phyloP scores from a whole-genome alignment of 2,797 vertebrate species.

The Octomys mimax region DNA sequence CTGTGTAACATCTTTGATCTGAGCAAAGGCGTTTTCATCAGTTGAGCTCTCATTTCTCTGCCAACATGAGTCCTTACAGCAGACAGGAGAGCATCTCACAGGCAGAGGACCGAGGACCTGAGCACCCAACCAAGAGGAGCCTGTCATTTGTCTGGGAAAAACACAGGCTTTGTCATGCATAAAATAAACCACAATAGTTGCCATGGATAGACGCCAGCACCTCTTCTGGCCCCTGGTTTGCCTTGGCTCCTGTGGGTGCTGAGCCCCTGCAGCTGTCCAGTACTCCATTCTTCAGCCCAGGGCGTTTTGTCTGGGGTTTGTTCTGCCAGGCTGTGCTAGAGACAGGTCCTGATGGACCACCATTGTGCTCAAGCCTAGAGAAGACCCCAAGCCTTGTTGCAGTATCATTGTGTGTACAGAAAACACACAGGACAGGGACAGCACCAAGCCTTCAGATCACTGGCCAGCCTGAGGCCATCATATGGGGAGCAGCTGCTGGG shows the following conservation, averaged over 20 bases:
- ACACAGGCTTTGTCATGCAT: not conserved
- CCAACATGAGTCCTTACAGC: not conserved
- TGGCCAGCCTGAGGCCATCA: too few species aligned
- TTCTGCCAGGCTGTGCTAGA: not conserved
- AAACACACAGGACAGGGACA: not conserved
- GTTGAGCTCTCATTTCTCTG: not conserved
- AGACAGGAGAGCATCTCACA: not conserved
- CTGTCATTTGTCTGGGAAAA: not conserved
- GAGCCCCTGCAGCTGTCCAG: not conserved
- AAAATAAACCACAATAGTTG: not conserved
- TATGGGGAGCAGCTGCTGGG: not conserved
- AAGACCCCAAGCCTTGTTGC: not conserved
- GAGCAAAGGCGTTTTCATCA: not conserved
- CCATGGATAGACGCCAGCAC: fast-evolving
- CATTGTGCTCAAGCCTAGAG: not conserved
- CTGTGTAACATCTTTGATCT: not conserved
- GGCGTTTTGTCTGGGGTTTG: not conserved
- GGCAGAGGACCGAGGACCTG: not conserved
- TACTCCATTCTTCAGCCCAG: not conserved
- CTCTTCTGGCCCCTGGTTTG: not conserved
- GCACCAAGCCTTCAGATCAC: not conserved
- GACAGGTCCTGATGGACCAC: not conserved
- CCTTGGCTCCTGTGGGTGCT: not conserved
- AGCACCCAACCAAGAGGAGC: fast-evolving
- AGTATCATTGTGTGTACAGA: not conserved